These are phyloP conservation scores for Coryphaenoides rupestris DNA, from an alignment of 2,113 vertebrate species.

Conservation along the genomic window DNA sequence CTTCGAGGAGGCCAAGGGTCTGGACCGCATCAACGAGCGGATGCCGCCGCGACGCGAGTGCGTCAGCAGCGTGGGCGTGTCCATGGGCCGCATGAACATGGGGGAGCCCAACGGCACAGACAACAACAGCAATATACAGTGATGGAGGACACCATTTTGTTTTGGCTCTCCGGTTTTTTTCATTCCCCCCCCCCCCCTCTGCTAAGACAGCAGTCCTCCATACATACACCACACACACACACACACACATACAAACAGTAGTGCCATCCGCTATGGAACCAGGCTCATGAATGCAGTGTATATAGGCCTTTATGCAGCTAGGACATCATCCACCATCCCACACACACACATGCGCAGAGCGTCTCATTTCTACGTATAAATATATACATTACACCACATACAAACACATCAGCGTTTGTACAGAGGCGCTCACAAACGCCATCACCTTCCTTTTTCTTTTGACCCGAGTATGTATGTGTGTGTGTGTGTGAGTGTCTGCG, in stretches of 20 bases:
- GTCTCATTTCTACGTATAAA: too few relatives aligned
- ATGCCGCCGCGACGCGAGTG: conserved; percentile 73
- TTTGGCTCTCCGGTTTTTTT: too few relatives aligned
- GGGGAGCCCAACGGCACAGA: conserved; percentile 79
- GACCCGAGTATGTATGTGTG: conserved; percentile 34
- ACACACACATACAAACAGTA: neutral
- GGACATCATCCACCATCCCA: too few relatives aligned
- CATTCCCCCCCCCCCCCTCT: too few relatives aligned
- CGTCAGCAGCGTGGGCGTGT: conserved; percentile 74
- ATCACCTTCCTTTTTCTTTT: conserved; percentile 16
- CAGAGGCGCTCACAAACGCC: neutral
- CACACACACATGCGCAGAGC: too few relatives aligned
- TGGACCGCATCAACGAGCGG: conserved; percentile 77
- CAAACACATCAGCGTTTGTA: too few relatives aligned
- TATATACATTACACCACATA: neutral
- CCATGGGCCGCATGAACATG: conserved; percentile 78
- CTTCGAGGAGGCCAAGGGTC: conserved; percentile 77
- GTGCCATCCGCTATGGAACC: too few relatives aligned
- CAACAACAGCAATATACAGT: conserved; percentile 81
- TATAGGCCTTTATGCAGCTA: too few relatives aligned
- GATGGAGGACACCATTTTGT: conserved; percentile 41
- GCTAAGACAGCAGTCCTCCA: neutral
- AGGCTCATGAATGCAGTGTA: too few relatives aligned
- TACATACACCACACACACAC: conserved; percentile 4
- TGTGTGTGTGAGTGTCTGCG: conserved; percentile 50